Base-by-base conservation (phyloP, 92 coral and sea anemone genomes). In the Heteractis magnifica region DNA sequence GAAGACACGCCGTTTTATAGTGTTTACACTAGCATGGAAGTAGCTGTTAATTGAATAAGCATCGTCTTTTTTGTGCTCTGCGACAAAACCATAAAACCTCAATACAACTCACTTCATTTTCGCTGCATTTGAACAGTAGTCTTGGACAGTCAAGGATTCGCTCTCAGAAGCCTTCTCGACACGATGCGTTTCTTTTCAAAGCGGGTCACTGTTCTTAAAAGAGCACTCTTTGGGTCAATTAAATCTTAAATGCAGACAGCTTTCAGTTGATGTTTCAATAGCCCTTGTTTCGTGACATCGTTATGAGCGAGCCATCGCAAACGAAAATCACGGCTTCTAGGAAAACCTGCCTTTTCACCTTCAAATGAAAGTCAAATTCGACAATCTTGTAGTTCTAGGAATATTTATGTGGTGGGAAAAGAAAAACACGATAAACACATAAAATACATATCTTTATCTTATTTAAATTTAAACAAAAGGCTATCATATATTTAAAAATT, bases 21-120 rank as follows among this genome's bases (percentile, higher is more conserved):
- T 84, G 81, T 84, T 84, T 60, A 62, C 87, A 44, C 52, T 76
- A 82, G 86, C 49, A 6, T 82, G 86, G 86, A 82, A 74, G 71
- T 82, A 51, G 86, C 74, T 74, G 79, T 74, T 82, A 82, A 82
- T 82, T 82, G 86, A 82, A 82, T 82, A 82, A 82, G 86, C 65
- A 82, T 68, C 65, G 52, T 14, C 8, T 64, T 64, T 56, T 82
- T 74, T 60, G 80, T 82, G 51, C 9, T 19, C 60, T 21, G 49
- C 68, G 19, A 23, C 59, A 52, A 52, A 16, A 49, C 59, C 15
- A 75, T 49, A 73, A 73, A 62, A 82, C 50, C 74, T 82, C 79
- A 71, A 82, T 72, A 82, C 65, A 82, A 71, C 50, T 60, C 65
- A 73, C 79, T 82, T 55, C 78, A 72, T 20, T 70, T 71, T 44